Base-by-base conservation (phyloP, 2,797 vertebrate genomes). In the Neoniphon sammara region DNA sequence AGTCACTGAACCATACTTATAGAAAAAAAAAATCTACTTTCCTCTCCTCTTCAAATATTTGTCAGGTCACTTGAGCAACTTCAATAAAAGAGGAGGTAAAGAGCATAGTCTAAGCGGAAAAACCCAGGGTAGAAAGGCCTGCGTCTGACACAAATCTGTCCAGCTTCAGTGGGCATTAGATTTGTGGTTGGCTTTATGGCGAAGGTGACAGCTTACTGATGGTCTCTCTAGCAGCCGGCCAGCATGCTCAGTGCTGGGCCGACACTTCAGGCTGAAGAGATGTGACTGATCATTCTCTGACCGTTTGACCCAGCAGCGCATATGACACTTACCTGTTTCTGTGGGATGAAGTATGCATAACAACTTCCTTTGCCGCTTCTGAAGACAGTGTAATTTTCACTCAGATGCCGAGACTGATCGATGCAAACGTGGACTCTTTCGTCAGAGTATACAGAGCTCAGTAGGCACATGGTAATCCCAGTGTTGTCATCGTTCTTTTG, bases 141-240 rank as follows among this genome's bases (percentile, higher is more conserved):
- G 21, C 10, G n/a, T 20, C 52, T 59, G 70, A 80, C 65, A 84
- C 70, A 36, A 8, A 84, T 52, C 61, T 66, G 44, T 70, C 46
- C 66, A 18, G 72, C 75, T 46, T 80, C 73, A 67, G 46, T 76
- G 71, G 80, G 70, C 80, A 77, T 87, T 77, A 74, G 73, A 88
- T 78, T 73, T 78, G 72, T 85, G 82, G 77, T 80, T 84, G 81
- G 82, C 78, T 82, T 50, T 80, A 74, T 67, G 75, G 78, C 58
- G 58, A 60, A 65, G 81, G 34, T 88, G 91, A 91, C 86, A 92
- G 86, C 54, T 82, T 14, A 75, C 70, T 88, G 84, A 91, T 89
- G 82, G 86, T 83, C 73, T 78, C 53, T 62, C 75, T 21, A 63
- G 66, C 70, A 76, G 69, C 61, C 73, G 63, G 78, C 70, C 66